phyloP scores from a whole-genome alignment of 2,888 invertebrate species.

The Polymixis flavicincta region DNA sequence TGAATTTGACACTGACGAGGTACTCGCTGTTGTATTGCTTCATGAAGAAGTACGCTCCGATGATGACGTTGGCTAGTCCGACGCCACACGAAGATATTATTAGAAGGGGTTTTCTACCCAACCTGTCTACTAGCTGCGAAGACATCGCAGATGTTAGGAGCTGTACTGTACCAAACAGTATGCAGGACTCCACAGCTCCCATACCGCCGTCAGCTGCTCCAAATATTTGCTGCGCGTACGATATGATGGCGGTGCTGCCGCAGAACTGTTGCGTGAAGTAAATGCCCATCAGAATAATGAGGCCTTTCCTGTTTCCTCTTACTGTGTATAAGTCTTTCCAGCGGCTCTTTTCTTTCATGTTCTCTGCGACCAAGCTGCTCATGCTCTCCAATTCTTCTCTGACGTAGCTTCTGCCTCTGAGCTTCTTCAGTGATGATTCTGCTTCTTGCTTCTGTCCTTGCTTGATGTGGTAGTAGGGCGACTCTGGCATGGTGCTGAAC shows the following conservation, averaged over 20 bases:
- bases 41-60: slow-evolving; percentile 90
- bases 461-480: slow-evolving; percentile 91
- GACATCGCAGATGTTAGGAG: slow-evolving; percentile 90
- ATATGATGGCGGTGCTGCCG: slow-evolving; percentile 91
- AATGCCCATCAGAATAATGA: slow-evolving; percentile 91
- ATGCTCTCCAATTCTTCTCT: slow-evolving; percentile 90
- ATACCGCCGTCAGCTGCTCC: slow-evolving; percentile 87
- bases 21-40: slow-evolving; percentile 86
- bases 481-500: slow-evolving; percentile 92
- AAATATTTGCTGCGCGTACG: slow-evolving; percentile 92
- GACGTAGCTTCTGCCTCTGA: slow-evolving; percentile 90
- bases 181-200: slow-evolving; percentile 87
- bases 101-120: slow-evolving; percentile 91
- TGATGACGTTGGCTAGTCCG: slow-evolving; percentile 87
- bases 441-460: slow-evolving; percentile 88
- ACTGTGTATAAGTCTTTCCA: slow-evolving; percentile 87
- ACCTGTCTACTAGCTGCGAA: slow-evolving; percentile 90
- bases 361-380: slow-evolving; percentile 88
- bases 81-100: slow-evolving; percentile 91
- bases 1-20: slow-evolving; percentile 86
- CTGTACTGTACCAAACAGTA: slow-evolving; percentile 89
- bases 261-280: slow-evolving; percentile 92
- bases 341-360: slow-evolving; percentile 87
- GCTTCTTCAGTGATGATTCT: slow-evolving; percentile 88
- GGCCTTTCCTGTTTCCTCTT: slow-evolving; percentile 89